phyloP scores from a whole-genome alignment of 2,888 invertebrate genomes.

The Aporophyla nigra region DNA sequence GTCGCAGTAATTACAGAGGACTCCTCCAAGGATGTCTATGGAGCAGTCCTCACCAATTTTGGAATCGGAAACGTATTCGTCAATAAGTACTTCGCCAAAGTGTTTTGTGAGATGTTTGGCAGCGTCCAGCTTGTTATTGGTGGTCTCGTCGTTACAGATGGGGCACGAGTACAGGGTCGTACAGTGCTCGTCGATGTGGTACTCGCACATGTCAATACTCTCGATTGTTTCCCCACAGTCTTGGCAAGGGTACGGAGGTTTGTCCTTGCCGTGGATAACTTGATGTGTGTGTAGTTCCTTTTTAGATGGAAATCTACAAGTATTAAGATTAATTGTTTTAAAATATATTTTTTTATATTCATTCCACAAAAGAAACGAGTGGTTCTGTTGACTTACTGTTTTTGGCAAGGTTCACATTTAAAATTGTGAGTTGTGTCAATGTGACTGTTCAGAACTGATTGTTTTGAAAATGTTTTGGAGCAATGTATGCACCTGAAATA shows the following conservation, averaged over 20 bases:
- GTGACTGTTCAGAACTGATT: slow-evolving; percentile 77
- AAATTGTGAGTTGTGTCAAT: slow-evolving; percentile 78
- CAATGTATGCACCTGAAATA: slow-evolving; percentile 83
- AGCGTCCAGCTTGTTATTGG: slow-evolving; percentile 74
- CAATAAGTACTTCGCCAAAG: slow-evolving; percentile 76
- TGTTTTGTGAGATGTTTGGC: slow-evolving; percentile 81
- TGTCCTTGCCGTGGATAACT: slow-evolving; percentile 78
- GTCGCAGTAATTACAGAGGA: slow-evolving; percentile 90
- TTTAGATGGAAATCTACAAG: slow-evolving; percentile 81
- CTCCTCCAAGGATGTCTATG: slow-evolving; percentile 83
- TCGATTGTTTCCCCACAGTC: slow-evolving; percentile 77
- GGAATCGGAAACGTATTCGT: slow-evolving; percentile 59
- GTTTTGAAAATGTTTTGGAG: slow-evolving; percentile 80
- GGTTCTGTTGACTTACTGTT: slow-evolving; percentile 78
- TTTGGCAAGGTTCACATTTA: slow-evolving; percentile 80
- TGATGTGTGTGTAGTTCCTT: slow-evolving; percentile 82
- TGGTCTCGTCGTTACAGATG: slow-evolving; percentile 79
- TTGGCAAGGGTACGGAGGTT: slow-evolving; percentile 81
- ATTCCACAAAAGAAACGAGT: not conserved
- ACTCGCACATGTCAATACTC: slow-evolving; percentile 78
- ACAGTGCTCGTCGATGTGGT: slow-evolving; percentile 82
- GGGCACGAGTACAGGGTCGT: slow-evolving; percentile 81
- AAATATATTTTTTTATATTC: not conserved
- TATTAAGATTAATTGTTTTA: slow-evolving; percentile 1
- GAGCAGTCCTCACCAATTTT: slow-evolving; percentile 83